These are phyloP conservation scores for Berghia stephanieae DNA, from an alignment of 1,140 invertebrate genomes.

Conservation along the genomic window DNA sequence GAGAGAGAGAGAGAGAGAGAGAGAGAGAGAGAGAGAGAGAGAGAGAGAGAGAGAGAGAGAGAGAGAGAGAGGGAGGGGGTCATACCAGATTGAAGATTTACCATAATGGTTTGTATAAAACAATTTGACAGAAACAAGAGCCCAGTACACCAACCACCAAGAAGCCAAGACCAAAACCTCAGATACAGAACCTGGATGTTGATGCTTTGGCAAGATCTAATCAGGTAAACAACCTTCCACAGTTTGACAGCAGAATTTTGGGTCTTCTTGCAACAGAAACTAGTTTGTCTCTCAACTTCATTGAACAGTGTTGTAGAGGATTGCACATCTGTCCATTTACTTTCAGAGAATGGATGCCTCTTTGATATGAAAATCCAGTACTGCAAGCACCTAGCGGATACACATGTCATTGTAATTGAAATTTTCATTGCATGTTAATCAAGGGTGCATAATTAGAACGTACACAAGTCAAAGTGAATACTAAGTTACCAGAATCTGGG, in stretches of 20 bases:
- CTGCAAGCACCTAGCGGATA: too few relatives aligned
- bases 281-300: neutral
- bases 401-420: too few relatives aligned
- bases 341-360: neutral
- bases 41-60: neutral
- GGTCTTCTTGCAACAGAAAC: too few relatives aligned
- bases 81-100: too few relatives aligned
- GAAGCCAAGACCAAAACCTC: slow-evolving; percentile 50
- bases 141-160: slow-evolving; percentile 31
- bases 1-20: neutral
- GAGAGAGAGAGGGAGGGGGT: neutral
- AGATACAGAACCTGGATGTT: slow-evolving; percentile 52
- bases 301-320: neutral
- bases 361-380: too few relatives aligned
- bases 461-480: too few relatives aligned
- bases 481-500: too few relatives aligned
- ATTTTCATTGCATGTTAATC: too few relatives aligned
- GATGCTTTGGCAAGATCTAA: slow-evolving; percentile 45
- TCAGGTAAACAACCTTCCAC: too few relatives aligned
- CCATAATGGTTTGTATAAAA: neutral
- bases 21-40: neutral
- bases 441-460: too few relatives aligned
- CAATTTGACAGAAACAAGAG: neutral
- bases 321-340: neutral
- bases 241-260: too few relatives aligned